phyloP scores from a whole-genome alignment of 1,140 invertebrate species.

The Augochlora pura region DNA sequence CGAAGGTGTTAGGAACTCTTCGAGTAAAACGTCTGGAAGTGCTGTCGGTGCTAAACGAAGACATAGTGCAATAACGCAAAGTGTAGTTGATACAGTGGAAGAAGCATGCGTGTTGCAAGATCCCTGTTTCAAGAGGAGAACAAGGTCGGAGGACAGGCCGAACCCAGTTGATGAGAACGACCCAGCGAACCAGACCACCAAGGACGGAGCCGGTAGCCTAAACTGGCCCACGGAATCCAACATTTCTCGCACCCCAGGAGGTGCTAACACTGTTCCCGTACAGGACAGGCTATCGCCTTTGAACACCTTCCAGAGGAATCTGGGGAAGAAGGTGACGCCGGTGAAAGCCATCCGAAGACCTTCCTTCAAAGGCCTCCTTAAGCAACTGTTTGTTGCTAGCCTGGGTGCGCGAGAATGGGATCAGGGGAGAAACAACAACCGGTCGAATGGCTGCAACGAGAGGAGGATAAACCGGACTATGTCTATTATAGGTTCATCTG shows the following conservation, averaged over 20 bases:
- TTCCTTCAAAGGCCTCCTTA: constrained; percentile 72
- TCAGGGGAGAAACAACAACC: constrained; percentile 59
- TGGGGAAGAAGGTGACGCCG: constrained; percentile 76
- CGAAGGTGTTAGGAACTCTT: constrained; percentile 14
- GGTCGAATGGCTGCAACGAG: constrained; percentile 55
- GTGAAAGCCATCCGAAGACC: constrained; percentile 73
- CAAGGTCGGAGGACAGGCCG: constrained; percentile 71
- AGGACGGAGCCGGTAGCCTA: constrained; percentile 63
- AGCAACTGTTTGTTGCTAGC: constrained; percentile 67
- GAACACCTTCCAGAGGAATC: constrained; percentile 73
- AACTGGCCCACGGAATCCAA: constrained; percentile 66
- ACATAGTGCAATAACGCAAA: constrained; percentile 66
- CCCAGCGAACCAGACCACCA: constrained; percentile 68
- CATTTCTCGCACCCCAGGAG: constrained; percentile 21
- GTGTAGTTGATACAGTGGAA: constrained; percentile 30
- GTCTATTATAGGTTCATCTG: constrained; percentile 45
- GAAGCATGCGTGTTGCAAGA: constrained; percentile 54
- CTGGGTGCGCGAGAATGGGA: constrained; percentile 73
- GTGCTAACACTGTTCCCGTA: constrained; percentile 30
- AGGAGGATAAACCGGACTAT: constrained; percentile 50
- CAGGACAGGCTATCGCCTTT: constrained; percentile 69
- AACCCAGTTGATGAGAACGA: constrained; percentile 74
- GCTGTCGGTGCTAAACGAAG: constrained; percentile 57
- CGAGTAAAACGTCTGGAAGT: constrained; percentile 7
- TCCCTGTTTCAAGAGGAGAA: constrained; percentile 67